phyloP scores from a whole-genome alignment of 2,113 vertebrate genomes.

The Turdus rufiventris region DNA sequence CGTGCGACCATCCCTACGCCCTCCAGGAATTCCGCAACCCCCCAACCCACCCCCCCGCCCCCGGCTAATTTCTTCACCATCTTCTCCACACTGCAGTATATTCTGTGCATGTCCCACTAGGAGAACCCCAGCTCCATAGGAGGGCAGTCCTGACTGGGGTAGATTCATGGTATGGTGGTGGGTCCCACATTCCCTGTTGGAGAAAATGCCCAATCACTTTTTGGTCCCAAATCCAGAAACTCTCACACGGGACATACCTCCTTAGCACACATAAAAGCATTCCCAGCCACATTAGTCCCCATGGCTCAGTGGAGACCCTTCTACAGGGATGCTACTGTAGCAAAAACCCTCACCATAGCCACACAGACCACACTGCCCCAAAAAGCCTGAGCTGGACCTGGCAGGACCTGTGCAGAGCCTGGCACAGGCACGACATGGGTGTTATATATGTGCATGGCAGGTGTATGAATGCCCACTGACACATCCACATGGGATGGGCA shows the following conservation, averaged over 20 bases:
- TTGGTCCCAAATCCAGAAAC: background rate
- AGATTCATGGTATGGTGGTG: background rate
- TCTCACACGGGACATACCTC: fast-evolving
- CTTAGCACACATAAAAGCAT: background rate
- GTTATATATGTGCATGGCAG: fast-evolving
- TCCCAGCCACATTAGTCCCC: background rate
- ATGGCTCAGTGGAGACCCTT: background rate
- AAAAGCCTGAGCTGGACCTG: background rate
- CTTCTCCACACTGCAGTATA: background rate
- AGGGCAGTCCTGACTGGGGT: fast-evolving
- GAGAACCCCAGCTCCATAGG: fast-evolving
- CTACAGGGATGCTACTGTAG: background rate
- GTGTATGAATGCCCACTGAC: background rate
- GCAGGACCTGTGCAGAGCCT: background rate
- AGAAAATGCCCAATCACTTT: background rate
- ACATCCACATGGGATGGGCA: fast-evolving
- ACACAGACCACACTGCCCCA: too few species aligned
- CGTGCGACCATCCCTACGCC: background rate
- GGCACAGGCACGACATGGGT: fast-evolving
- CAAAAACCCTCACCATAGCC: background rate
- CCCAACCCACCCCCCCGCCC: too few species aligned
- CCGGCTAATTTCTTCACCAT: background rate
- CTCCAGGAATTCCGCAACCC: background rate
- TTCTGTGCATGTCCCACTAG: fast-evolving
- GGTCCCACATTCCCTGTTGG: fast-evolving